Evolutionary conservation across 2,797 vertebrate species (phyloP), one percentile per base, ranked within the genome.

Genomic region (Artibeus jamaicensis): DNA sequence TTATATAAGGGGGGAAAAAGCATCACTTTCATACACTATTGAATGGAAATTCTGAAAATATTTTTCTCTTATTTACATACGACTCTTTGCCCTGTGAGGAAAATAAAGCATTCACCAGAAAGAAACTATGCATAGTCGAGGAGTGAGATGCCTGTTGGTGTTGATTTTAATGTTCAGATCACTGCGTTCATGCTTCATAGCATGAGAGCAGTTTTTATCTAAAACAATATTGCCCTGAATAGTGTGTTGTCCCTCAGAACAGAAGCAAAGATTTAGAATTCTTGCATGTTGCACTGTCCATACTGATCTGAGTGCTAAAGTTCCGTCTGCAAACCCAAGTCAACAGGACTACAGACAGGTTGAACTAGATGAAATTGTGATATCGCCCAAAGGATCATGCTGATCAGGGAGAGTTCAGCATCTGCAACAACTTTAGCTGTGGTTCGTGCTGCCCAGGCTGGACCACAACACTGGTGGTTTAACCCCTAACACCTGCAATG

Each of bases 211-310:
- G 93, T 95, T 96, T 95, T 96, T 89, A 96, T 95, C 87, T 87
- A 85, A 97, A 94, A 94, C 83, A 96, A 95, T 81, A 96, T 81
- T 93, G 68, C 82, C 91, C 37, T 90, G 93, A 95, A 96, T 68
- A 93, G 92, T 91, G 39, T 24, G n/a, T 73, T 85, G 57, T 87
- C 94, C 77, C 53, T 93, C 53, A 83, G 89, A 97, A 97, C 50
- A 57, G 89, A 97, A 81, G 96, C 85, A 96, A 94, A 97, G 77
- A 95, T 97, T 46, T 46, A 95, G 93, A 96, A 86, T 57, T 85
- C 91, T 85, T 95, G 93, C 89, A 96, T 95, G 74, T 96, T 94
- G 73, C 96, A 78, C 87, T 91, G 90, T 94, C 89, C 86, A 9
- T 91, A 93, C 77, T 94, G 93, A 95, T 97, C 92, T 95, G 97